A percentile compares a stretch with the other conserved stretches of the same genome.
Conservation (phyloP, 2,797 vertebrate species). For the Molossus alvarezi region DNA sequence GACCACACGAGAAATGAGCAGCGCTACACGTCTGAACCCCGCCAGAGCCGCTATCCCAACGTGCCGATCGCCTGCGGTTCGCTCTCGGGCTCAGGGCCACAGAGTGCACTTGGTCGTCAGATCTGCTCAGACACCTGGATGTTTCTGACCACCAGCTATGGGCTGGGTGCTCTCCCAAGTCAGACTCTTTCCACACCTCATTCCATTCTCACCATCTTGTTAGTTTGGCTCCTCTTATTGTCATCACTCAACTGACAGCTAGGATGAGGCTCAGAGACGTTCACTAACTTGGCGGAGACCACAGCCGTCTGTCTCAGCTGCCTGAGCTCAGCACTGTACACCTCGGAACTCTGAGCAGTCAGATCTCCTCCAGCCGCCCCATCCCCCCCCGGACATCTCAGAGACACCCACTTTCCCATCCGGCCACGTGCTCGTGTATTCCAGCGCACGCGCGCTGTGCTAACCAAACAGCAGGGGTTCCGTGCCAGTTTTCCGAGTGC, state of each 20-base stretch:
- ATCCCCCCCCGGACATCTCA: accelerated
- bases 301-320: background rate
- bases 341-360: accelerated
- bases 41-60: accelerated
- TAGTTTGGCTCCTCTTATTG: background rate
- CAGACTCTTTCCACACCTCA: background rate
- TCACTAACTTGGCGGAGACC: accelerated
- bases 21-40: accelerated
- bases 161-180: accelerated
- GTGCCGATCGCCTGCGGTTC: accelerated
- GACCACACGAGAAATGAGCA: background rate
- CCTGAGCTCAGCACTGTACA: accelerated
- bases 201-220: background rate
- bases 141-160: background rate
- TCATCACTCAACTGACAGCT: background rate
- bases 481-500: accelerated
- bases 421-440: accelerated
- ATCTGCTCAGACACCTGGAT: accelerated
- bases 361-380: accelerated
- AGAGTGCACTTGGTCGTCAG: background rate
- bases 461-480: accelerated
- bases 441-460: accelerated
- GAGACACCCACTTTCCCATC: background rate
- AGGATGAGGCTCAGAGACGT: background rate
- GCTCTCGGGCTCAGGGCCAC: background rate